Conservation (phyloP, 2,797 vertebrate genomes). For the Knipowitschia caucasica region DNA sequence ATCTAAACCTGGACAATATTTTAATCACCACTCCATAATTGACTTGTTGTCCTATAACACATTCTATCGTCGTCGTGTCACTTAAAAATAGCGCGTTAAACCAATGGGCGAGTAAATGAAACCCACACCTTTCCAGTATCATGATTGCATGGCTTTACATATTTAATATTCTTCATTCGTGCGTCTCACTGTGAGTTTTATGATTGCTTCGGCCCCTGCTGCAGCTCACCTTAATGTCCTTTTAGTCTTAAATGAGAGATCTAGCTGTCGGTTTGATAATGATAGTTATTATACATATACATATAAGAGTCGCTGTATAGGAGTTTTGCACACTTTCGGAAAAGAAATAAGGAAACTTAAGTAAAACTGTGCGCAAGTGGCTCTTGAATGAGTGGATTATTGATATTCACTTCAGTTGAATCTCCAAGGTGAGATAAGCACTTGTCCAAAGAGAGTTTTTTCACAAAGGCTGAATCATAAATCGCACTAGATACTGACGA, state of each 20-base stretch:
- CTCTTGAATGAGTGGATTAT: background rate
- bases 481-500: too few relatives aligned
- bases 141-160: slow-evolving; percentile 9
- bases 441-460: background rate
- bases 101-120: background rate
- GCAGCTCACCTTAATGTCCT: slow-evolving; percentile 45
- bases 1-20: too few relatives aligned
- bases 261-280: slow-evolving; percentile 53
- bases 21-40: too few relatives aligned
- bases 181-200: slow-evolving; percentile 4
- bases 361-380: background rate
- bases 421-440: background rate
- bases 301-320: slow-evolving; percentile 46
- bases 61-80: too few relatives aligned
- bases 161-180: slow-evolving; percentile 10
- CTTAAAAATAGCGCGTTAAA: too few relatives aligned
- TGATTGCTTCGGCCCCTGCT: slow-evolving; percentile 26
- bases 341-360: background rate
- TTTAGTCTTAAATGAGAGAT: slow-evolving; percentile 56
- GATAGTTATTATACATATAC: slow-evolving; percentile 63
- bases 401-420: background rate
- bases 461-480: background rate
- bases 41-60: too few relatives aligned
- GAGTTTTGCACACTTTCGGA: slow-evolving; percentile 33
- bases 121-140: background rate